phyloP scores from a whole-genome alignment of 2,888 invertebrate species.

The Galeruca laticollis region DNA sequence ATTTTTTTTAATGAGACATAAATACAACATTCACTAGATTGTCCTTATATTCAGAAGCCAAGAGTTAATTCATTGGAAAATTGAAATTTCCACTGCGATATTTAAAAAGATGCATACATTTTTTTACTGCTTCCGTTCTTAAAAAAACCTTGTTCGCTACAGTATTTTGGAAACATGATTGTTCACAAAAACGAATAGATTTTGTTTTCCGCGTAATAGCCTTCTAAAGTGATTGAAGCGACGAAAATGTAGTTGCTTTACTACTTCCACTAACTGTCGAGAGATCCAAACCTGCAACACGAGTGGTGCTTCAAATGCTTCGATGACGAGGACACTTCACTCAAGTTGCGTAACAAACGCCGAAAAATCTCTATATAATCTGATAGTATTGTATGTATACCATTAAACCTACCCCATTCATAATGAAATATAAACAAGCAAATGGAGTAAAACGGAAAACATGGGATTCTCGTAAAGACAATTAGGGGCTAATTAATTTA shows the following conservation, averaged over 20 bases:
- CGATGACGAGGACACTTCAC: conserved; percentile 49
- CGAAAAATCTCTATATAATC: conserved; percentile 32
- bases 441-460: neutral
- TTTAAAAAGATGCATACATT: too few species aligned
- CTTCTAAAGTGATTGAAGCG: conserved; percentile 7
- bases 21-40: too few species aligned
- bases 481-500: too few species aligned
- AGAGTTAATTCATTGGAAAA: too few species aligned
- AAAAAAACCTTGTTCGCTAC: too few species aligned
- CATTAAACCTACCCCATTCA: conserved; percentile 10
- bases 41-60: too few species aligned
- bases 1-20: too few species aligned
- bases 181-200: neutral
- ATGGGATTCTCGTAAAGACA: too few species aligned
- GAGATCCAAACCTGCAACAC: conserved; percentile 39
- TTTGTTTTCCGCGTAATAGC: conserved; percentile 3
- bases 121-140: too few species aligned
- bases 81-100: too few species aligned
- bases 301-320: conserved; percentile 50
- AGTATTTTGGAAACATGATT: too few species aligned
- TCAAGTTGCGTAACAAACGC: conserved; percentile 52
- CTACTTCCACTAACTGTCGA: conserved; percentile 31
- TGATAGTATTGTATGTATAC: conserved; percentile 24
- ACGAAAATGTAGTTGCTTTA: conserved; percentile 25
- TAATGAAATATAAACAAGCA: conserved; percentile 8